Evolutionary conservation across 2,113 vertebrate genomes (phyloP), one percentile per base, ranked within the genome.

Genomic region (Hyla sarda): DNA sequence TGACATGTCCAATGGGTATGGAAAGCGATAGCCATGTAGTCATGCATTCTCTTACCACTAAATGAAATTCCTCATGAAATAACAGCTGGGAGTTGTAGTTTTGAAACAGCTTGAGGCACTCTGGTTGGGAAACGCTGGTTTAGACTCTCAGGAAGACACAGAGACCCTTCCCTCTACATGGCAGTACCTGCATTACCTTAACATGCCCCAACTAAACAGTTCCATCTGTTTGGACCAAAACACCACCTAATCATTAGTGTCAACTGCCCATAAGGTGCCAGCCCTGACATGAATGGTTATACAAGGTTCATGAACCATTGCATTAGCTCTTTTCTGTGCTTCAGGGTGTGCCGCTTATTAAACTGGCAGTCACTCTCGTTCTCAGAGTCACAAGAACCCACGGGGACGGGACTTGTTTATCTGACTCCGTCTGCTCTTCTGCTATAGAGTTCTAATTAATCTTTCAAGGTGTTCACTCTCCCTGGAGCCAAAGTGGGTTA

Each of bases 381-480:
- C 23, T 45, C 19, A 45, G 71, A 73, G 16, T 21, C 14, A 30
- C 13, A 12, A 34, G 5, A 32, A 32, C 48, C 28, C 25, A 77
- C 16, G 17, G 74, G 17, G 48, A 32, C 11, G 23, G 37, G 48
- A 77, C 47, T 77, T 77, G 74, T 77, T 76, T 76, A 45, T 76
- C 25, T 50, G n/a, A 25, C 13, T 50, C 72, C 16, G 1, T 47
- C 32, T 34, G 30, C 30, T 34, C 9, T 69, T 37, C 41, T 67
- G 62, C 14, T 28, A 17, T 6, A 30, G 62, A 16, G 17, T 25
- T 76, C 6, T 50, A 76, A 75, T 75, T 75, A 69, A 69, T 69
- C 23, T 45, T 73, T 73, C 37, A 77, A 77, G 45, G 74, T 77
- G 47, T 77, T 77, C 48, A 77, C 74, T 28, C 14, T 76, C 74